These are phyloP conservation scores for Oryzias curvinotus DNA, from an alignment of 2,113 vertebrate species.

Conservation along the genomic window DNA sequence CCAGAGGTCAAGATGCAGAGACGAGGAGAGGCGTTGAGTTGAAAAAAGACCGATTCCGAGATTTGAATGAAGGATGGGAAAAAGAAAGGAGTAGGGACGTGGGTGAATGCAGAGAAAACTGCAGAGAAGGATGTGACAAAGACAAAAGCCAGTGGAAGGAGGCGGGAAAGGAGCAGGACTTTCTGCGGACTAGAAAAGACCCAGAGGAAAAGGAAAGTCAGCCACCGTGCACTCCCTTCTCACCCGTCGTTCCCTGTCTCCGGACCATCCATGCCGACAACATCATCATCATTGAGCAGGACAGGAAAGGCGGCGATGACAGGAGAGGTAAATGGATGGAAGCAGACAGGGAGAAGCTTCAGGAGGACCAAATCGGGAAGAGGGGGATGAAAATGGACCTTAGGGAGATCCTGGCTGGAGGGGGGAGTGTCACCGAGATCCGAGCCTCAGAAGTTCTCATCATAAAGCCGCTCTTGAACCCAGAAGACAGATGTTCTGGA, in stretches of 20 bases:
- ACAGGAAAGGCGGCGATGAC: slow-evolving; percentile 48
- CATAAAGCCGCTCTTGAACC: slow-evolving; percentile 61
- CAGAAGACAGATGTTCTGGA: slow-evolving; percentile 41
- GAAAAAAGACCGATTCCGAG: slow-evolving; percentile 55
- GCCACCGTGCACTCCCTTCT: slow-evolving; percentile 4
- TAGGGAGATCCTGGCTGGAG: slow-evolving; percentile 70
- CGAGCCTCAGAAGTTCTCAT: slow-evolving; percentile 76
- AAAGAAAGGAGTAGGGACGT: slow-evolving; percentile 50
- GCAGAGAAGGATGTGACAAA: slow-evolving; percentile 38
- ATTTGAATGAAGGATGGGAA: slow-evolving; percentile 55
- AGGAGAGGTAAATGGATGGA: slow-evolving; percentile 54
- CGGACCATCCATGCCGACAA: slow-evolving; percentile 78
- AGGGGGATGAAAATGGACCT: slow-evolving; percentile 73
- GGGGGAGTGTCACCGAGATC: slow-evolving; percentile 77
- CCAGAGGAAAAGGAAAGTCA: slow-evolving; percentile 50
- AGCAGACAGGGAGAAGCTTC: slow-evolving; percentile 38
- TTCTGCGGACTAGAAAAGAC: slow-evolving; percentile 43
- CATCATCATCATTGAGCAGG: slow-evolving; percentile 79
- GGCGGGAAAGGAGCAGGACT: slow-evolving; percentile 40
- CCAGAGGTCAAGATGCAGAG: slow-evolving; percentile 60
- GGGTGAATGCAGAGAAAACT: slow-evolving; percentile 54
- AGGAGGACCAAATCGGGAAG: slow-evolving; percentile 57
- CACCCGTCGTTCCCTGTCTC: slow-evolving; percentile 49
- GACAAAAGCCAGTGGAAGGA: slow-evolving; percentile 48
- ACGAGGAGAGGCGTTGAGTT: slow-evolving; percentile 48